Percentiles rank a stretch among this genome's conserved stretches.
phyloP scores from a whole-genome alignment of 2,888 invertebrate species.

The Carcina quercana region DNA sequence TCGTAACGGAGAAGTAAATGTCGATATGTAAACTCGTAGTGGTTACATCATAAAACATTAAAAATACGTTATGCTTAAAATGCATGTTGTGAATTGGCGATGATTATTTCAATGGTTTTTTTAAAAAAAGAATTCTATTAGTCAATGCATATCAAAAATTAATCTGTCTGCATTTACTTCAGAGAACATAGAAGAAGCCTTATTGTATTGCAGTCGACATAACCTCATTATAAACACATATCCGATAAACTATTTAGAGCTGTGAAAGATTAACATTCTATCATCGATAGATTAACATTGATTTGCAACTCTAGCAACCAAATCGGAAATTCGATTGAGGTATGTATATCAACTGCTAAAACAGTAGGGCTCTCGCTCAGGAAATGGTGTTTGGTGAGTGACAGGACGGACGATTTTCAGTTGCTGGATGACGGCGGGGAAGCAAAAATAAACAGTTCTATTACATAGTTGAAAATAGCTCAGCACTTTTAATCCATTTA shows the following conservation, averaged over 20 bases:
- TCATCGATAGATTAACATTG: constrained; percentile 4
- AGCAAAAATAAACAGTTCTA: constrained; percentile 39
- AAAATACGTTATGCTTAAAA: no score
- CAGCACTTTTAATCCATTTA: constrained; percentile 33
- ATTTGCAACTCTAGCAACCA: not conserved
- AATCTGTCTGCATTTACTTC: constrained; percentile 52
- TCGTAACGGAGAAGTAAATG: constrained; percentile 48
- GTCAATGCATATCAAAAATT: constrained; percentile 25
- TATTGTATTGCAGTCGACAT: not conserved
- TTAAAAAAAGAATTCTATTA: no score
- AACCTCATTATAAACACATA: not conserved
- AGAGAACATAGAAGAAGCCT: constrained; percentile 25
- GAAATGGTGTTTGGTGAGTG: constrained; percentile 59
- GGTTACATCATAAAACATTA: not conserved
- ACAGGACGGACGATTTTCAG: constrained; percentile 59
- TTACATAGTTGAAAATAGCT: constrained; percentile 31
- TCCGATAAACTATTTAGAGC: not conserved
- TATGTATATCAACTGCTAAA: not conserved
- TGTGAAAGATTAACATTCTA: not conserved
- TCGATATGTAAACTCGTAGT: constrained; percentile 33
- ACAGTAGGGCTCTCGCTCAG: not conserved
- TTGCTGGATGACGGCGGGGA: constrained; percentile 67
- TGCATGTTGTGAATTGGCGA: constrained; percentile 1
- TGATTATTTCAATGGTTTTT: constrained; percentile 13
- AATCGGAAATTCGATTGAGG: not conserved